Conservation (phyloP, 1,140 invertebrate genomes). For the Ericerus pela region DNA sequence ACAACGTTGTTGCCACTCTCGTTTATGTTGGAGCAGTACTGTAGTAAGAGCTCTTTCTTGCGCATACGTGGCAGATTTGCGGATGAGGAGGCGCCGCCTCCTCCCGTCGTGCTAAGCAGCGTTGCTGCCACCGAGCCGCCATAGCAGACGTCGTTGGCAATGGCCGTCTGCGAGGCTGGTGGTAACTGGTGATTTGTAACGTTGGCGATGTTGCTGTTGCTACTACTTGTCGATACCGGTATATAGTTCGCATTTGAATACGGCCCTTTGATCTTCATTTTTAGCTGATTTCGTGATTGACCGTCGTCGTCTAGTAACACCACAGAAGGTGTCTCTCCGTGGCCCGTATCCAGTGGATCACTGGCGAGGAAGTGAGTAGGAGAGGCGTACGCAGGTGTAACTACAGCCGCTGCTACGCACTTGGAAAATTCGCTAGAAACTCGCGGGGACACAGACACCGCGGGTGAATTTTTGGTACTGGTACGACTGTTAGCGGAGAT, state of each 20-base stretch:
- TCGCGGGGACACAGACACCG: neutral
- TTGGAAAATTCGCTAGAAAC: no score
- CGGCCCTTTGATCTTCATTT: conserved; percentile 81
- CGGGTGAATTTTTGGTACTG: neutral
- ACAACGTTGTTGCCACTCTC: conserved; percentile 40
- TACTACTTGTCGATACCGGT: conserved; percentile 34
- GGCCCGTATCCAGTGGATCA: neutral
- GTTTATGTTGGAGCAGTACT: conserved; percentile 72
- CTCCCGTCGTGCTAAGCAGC: conserved; percentile 14
- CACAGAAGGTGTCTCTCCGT: neutral
- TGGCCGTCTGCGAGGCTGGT: conserved; percentile 32
- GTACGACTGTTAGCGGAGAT: neutral
- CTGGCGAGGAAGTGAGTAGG: neutral
- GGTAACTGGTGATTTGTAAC: conserved; percentile 36
- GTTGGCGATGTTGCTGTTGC: conserved; percentile 23
- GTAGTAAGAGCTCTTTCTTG: conserved; percentile 69
- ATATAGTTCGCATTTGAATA: conserved; percentile 60
- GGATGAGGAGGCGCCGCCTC: conserved; percentile 31
- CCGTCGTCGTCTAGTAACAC: conserved; percentile 17
- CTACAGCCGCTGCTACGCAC: neutral
- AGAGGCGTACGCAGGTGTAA: neutral
- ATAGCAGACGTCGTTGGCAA: conserved; percentile 22
- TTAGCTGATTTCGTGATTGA: conserved; percentile 66
- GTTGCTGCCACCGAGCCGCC: conserved; percentile 27
- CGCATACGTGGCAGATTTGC: conserved; percentile 68